These are phyloP conservation scores for Pogoniulus pusillus DNA, from an alignment of 2,797 vertebrate species.

Conservation along the genomic window DNA sequence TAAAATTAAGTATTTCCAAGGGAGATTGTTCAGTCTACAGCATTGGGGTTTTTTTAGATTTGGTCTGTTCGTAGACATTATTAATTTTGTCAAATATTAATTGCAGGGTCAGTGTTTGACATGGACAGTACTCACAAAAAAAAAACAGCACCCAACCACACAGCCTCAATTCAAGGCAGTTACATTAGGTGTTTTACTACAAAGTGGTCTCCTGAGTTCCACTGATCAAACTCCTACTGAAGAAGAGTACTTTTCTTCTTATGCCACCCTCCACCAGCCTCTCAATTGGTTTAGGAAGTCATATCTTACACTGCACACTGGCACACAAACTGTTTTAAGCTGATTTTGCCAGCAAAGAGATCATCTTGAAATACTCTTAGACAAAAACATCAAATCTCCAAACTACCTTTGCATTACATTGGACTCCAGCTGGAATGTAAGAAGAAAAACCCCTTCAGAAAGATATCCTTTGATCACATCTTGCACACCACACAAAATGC, in stretches of 20 bases:
- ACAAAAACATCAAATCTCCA: neutral
- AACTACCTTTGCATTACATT: neutral
- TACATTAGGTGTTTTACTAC: neutral
- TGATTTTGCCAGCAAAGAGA: neutral
- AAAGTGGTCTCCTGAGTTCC: neutral
- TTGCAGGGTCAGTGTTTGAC: neutral
- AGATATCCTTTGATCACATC: neutral
- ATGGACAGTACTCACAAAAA: neutral
- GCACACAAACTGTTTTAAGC: neutral
- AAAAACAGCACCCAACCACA: neutral
- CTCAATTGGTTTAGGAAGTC: neutral
- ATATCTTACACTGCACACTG: fast-evolving
- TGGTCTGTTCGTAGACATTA: neutral
- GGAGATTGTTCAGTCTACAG: neutral
- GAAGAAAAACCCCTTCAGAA: neutral
- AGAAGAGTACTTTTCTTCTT: neutral
- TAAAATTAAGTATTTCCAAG: neutral
- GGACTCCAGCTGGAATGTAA: neutral
- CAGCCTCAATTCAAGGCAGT: neutral
- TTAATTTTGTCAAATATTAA: neutral
- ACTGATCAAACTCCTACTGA: neutral
- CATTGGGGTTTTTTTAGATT: neutral
- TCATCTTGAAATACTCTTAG: neutral
- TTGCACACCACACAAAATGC: neutral
- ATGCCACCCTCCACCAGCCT: neutral